Conservation (phyloP, 2,113 vertebrate species). For the Alligator mississippiensis region DNA sequence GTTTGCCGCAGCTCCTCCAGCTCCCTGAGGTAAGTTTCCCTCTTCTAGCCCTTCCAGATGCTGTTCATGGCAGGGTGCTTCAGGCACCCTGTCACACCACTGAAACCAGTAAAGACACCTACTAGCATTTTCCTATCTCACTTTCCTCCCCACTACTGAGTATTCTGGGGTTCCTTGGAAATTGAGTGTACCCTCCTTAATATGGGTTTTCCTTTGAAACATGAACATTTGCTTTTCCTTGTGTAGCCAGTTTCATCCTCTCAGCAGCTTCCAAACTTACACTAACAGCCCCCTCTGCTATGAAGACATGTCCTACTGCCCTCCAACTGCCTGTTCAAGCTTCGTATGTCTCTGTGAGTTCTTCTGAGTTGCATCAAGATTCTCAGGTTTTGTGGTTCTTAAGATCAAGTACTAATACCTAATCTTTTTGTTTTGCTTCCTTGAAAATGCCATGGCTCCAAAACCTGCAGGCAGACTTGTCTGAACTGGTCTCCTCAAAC, state of each 20-base stretch:
- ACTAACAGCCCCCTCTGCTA: neutral
- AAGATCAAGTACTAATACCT: neutral
- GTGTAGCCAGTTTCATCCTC: neutral
- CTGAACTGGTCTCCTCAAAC: too few species aligned
- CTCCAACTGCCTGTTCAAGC: neutral
- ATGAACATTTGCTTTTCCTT: neutral
- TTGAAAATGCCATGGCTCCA: neutral
- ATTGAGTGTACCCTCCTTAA: neutral
- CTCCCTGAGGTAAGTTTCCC: too few species aligned
- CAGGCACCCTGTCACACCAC: too few species aligned
- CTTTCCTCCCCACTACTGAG: neutral
- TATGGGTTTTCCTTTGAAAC: neutral
- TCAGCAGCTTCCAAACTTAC: neutral
- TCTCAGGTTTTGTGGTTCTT: neutral
- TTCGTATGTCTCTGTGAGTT: neutral
- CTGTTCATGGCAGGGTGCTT: too few species aligned
- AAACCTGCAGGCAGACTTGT: too few species aligned
- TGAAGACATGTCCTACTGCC: neutral
- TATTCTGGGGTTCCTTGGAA: neutral
- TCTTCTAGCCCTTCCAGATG: too few species aligned
- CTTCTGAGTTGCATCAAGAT: neutral
- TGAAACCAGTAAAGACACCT: neutral
- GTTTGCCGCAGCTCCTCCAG: too few species aligned
- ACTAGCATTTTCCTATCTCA: neutral
- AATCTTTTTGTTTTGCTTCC: neutral